Percentiles rank a stretch among this genome's conserved stretches.
phyloP scores from a whole-genome alignment of 2,113 vertebrate species.

The Azemiops feae region DNA sequence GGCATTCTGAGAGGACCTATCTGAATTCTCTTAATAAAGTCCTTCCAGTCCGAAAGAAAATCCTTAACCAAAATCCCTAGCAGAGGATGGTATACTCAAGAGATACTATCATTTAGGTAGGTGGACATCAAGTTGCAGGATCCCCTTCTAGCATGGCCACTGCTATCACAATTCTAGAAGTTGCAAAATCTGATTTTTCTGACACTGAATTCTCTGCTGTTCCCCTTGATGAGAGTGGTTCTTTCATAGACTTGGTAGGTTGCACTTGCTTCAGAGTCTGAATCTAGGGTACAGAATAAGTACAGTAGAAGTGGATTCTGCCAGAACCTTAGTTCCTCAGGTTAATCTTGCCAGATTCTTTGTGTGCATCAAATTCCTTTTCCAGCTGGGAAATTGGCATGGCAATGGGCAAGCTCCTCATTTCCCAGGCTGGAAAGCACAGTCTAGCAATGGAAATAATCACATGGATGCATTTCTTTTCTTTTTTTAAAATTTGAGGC shows the following conservation, averaged over 20 bases:
- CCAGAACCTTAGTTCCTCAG: background rate
- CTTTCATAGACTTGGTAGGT: background rate
- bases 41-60: background rate
- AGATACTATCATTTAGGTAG: background rate
- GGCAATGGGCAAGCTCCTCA: background rate
- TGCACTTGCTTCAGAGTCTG: background rate
- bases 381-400: background rate
- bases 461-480: background rate
- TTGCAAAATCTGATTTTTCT: background rate
- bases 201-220: background rate
- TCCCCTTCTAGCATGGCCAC: background rate
- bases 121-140: background rate
- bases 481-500: background rate
- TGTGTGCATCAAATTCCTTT: background rate
- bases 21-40: background rate
- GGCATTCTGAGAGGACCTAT: background rate
- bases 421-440: background rate
- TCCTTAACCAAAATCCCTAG: background rate
- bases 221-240: background rate
- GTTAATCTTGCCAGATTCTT: background rate
- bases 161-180: background rate
- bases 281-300: background rate
- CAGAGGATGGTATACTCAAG: background rate
- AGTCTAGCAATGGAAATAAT: background rate
- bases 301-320: background rate